Percentiles rank a stretch among this genome's conserved stretches.
Conservation (phyloP, 2,797 vertebrate species). For the Poeciliopsis presidionis region DNA sequence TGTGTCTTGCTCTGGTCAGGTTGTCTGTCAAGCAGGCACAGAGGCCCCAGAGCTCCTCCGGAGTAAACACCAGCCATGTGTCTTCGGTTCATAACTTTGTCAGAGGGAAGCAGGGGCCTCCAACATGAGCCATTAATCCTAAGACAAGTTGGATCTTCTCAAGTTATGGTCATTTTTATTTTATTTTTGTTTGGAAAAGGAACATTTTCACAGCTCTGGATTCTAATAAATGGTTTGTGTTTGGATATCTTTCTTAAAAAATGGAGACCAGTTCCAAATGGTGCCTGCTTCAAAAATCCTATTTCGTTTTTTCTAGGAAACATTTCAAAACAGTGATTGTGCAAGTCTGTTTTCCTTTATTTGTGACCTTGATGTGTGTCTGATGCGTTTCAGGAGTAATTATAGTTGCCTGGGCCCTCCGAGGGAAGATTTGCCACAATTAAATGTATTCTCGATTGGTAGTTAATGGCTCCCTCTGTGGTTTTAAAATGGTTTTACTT, state of each 20-base stretch:
- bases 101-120: slow-evolving; percentile 74
- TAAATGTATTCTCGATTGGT: background rate
- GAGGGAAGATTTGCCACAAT: background rate
- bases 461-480: background rate
- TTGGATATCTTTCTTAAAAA: background rate
- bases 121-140: slow-evolving; percentile 59
- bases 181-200: slow-evolving; percentile 22
- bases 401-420: background rate
- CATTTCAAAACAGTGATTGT: background rate
- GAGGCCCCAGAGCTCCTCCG: slow-evolving; percentile 64
- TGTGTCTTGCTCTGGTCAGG: slow-evolving; percentile 70
- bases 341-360: background rate
- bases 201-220: slow-evolving; percentile 13
- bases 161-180: slow-evolving; percentile 11
- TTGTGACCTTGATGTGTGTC: background rate
- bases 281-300: background rate
- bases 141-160: slow-evolving; percentile 41
- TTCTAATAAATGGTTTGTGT: slow-evolving; percentile 13
- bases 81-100: slow-evolving; percentile 83
- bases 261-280: background rate
- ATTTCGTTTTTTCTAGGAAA: no score
- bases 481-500: background rate
- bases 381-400: background rate
- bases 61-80: slow-evolving; percentile 72
- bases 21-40: slow-evolving; percentile 75